These are phyloP conservation scores for Epistrophe grossulariae DNA, from an alignment of 2,888 invertebrate species.

Conservation along the genomic window DNA sequence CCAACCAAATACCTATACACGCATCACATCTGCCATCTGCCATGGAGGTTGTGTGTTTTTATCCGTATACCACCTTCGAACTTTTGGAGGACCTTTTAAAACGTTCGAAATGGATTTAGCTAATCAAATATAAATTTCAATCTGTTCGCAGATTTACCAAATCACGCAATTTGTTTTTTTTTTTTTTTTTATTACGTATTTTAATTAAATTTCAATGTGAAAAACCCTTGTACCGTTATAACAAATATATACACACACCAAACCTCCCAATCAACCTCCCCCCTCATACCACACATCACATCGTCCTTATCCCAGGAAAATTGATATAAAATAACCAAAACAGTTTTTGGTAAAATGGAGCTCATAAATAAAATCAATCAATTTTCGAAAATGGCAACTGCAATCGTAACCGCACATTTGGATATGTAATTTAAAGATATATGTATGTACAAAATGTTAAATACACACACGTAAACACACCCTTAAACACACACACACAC, in stretches of 20 bases:
- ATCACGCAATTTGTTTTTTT: constrained; percentile 44
- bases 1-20: no score
- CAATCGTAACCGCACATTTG: constrained; percentile 64
- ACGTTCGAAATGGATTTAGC: constrained; percentile 48
- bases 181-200: constrained; percentile 28
- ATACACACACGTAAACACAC: background rate
- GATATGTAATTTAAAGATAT: constrained; percentile 50
- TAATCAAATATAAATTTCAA: constrained; percentile 72
- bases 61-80: background rate
- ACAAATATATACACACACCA: background rate
- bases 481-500: background rate
- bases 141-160: constrained; percentile 42
- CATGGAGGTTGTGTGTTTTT: background rate
- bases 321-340: constrained; percentile 65
- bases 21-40: no score
- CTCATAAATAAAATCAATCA: constrained; percentile 75
- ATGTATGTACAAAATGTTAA: constrained; percentile 27
- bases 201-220: constrained; percentile 63
- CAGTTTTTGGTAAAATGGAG: constrained; percentile 21
- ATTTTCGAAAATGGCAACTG: constrained; percentile 66
- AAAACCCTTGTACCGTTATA: constrained; percentile 19
- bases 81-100: constrained; percentile 18
- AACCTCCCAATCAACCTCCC: background rate
- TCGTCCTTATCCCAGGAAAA: constrained; percentile 47
- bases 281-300: background rate